Percentiles rank a stretch among this genome's conserved stretches.
These are phyloP conservation scores for Autographa pulchrina DNA, from an alignment of 2,888 invertebrate genomes.

Conservation along the genomic window DNA sequence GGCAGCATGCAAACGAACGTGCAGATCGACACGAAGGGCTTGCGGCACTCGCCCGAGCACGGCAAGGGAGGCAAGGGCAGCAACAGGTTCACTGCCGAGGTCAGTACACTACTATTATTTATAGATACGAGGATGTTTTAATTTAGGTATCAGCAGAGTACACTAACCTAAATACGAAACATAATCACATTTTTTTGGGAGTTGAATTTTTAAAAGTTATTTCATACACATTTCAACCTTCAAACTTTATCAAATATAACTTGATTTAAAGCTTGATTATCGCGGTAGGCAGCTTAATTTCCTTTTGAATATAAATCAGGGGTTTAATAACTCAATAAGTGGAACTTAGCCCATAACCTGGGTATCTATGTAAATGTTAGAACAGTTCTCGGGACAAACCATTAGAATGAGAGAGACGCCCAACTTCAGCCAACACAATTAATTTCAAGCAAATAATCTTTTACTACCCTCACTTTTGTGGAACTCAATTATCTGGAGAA, in stretches of 20 bases:
- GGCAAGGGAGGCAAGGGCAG: conserved; percentile 86
- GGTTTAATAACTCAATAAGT: neutral
- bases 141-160: no score
- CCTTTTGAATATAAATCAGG: neutral
- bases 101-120: conserved; percentile 67
- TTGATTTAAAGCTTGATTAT: no score
- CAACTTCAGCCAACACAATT: conserved; percentile 15
- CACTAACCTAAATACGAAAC: no score
- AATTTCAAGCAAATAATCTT: conserved; percentile 31
- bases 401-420: conserved; percentile 2
- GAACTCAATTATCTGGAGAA: conserved; percentile 35
- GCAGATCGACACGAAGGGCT: conserved; percentile 92
- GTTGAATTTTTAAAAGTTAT: no score
- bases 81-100: conserved; percentile 87
- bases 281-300: no score
- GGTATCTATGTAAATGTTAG: conserved; percentile 5
- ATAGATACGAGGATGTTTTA: neutral
- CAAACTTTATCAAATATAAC: no score
- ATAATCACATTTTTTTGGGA: no score
- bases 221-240: no score
- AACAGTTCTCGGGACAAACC: neutral
- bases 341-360: neutral
- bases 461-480: conserved; percentile 8
- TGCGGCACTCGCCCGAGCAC: conserved; percentile 91
- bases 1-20: conserved; percentile 92